Percentiles rank a stretch among this genome's conserved stretches.
phyloP scores from a whole-genome alignment of 2,113 vertebrate species.

The Uria lomvia region DNA sequence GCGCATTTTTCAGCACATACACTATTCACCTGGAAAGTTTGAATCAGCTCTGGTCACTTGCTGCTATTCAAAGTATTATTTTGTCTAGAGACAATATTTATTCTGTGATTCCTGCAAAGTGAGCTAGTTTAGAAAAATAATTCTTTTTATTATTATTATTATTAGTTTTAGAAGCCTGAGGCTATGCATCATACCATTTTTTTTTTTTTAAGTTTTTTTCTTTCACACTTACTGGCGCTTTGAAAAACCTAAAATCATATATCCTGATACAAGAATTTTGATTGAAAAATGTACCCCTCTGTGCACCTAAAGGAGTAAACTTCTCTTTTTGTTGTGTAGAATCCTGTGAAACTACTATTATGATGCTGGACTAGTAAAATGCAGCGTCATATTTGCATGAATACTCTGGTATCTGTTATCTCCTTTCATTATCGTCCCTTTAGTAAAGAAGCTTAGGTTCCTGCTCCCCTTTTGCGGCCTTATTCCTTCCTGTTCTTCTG shows the following conservation, averaged over 20 bases:
- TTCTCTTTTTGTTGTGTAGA: neutral
- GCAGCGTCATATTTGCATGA: neutral
- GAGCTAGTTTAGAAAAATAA: neutral
- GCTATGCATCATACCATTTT: neutral
- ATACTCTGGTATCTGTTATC: neutral
- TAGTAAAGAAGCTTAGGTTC: neutral
- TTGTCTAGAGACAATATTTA: conserved; percentile 23
- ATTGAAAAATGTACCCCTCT: neutral
- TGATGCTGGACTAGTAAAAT: neutral
- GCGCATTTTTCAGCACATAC: neutral
- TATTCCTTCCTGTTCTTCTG: neutral
- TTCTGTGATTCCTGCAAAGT: neutral
- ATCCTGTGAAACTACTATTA: neutral
- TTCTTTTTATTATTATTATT: neutral
- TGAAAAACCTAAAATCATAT: neutral
- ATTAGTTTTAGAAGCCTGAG: neutral
- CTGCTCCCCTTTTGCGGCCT: neutral
- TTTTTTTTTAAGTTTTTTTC: neutral
- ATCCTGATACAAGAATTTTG: neutral
- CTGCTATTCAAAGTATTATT: neutral
- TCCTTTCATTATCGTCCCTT: neutral
- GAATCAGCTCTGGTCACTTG: neutral
- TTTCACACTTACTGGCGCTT: neutral
- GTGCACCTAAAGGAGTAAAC: neutral
- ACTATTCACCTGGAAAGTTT: conserved; percentile 32